A percentile compares a stretch with the other conserved stretches of the same genome.
Evolutionary conservation across 2,113 vertebrate species (phyloP).

Genomic region (Coptodon rendalli): DNA sequence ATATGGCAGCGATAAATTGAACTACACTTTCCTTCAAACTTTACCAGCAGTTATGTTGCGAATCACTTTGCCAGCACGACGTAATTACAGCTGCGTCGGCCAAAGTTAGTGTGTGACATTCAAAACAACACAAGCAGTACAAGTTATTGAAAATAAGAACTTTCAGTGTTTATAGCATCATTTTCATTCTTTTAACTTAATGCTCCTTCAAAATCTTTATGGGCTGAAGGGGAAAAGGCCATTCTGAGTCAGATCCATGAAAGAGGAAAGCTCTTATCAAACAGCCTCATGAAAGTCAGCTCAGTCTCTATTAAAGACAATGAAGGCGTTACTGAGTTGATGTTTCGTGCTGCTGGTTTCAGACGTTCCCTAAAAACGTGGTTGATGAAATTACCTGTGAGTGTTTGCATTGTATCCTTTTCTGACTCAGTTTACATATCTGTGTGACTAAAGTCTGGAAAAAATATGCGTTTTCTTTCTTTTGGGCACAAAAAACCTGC

Average conservation of each 20-base stretch:
- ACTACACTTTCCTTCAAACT: neutral
- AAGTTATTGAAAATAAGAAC: neutral
- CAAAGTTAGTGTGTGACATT: neutral
- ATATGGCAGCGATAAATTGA: neutral
- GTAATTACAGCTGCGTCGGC: neutral
- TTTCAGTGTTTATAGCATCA: neutral
- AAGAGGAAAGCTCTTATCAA: neutral
- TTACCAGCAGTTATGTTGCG: neutral
- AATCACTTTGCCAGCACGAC: neutral
- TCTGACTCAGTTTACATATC: rapidly evolving
- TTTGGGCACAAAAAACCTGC: neutral
- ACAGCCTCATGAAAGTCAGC: neutral
- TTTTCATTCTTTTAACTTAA: neutral
- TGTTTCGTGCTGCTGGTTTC: neutral
- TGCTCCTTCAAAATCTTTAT: neutral
- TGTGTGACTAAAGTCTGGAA: neutral
- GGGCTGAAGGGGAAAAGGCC: neutral
- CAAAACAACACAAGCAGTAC: neutral
- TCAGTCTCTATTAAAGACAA: neutral
- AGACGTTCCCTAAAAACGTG: neutral
- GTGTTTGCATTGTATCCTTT: neutral
- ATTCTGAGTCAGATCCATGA: neutral
- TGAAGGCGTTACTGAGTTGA: rapidly evolving
- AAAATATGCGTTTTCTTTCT: neutral
- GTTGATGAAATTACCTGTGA: neutral